Conservation (phyloP, 2,888 invertebrate species). For the Lacanobia wlatinum region DNA sequence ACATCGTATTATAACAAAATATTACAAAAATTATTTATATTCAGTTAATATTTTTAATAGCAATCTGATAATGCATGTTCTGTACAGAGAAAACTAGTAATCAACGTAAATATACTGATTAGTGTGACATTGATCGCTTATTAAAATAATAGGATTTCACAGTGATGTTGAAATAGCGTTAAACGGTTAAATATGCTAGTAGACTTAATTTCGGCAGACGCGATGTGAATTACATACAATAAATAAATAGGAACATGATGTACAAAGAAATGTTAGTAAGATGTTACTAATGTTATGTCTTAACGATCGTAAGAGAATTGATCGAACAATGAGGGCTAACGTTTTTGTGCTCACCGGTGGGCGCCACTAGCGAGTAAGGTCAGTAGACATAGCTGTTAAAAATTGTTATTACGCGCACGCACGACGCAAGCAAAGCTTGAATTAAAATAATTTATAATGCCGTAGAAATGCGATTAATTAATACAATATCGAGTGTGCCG, state of each 20-base stretch:
- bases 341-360: not conserved
- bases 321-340: not conserved
- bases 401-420: too few species aligned
- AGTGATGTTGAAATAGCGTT: constrained; percentile 17
- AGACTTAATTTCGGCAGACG: not conserved
- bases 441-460: not conserved
- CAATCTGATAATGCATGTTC: constrained; percentile 17
- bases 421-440: too few species aligned
- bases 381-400: too few species aligned
- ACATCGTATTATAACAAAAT: constrained; percentile 11
- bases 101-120: not conserved
- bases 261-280: constrained; percentile 42
- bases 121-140: not conserved
- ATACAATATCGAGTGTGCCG: not conserved
- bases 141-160: constrained; percentile 9
- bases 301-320: constrained; percentile 1
- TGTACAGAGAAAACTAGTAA: constrained; percentile 9
- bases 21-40: constrained; percentile 21
- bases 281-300: constrained; percentile 19
- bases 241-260: constrained; percentile 10
- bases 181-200: not conserved
- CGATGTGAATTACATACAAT: not conserved
- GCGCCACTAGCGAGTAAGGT: too few species aligned
- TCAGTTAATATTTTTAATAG: not conserved
- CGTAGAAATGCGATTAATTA: not conserved